These are phyloP conservation scores for Pituophis catenifer DNA, from an alignment of 2,113 vertebrate genomes.

Conservation along the genomic window DNA sequence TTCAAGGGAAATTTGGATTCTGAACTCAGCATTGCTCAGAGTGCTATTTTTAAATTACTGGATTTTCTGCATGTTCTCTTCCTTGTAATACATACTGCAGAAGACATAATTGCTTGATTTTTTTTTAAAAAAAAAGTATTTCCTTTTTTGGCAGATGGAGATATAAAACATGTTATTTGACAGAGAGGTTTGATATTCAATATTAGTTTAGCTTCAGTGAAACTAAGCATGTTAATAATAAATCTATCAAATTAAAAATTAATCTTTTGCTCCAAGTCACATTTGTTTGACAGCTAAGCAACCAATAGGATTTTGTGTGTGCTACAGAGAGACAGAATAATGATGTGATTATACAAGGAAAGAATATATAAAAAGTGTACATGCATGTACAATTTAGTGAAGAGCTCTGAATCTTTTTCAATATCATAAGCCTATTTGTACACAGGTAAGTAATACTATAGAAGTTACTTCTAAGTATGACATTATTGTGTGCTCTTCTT, in stretches of 20 bases:
- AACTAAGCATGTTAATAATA: constrained; percentile 48
- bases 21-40: constrained; percentile 44
- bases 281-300: background rate
- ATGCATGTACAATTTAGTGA: constrained; percentile 24
- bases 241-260: constrained; percentile 15
- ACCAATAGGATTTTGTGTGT: background rate
- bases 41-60: constrained; percentile 29
- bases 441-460: background rate
- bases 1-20: background rate
- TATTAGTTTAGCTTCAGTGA: constrained; percentile 25
- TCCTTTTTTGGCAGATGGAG: constrained; percentile 42
- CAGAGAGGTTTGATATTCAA: constrained; percentile 30
- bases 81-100: background rate
- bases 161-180: constrained; percentile 44
- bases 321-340: background rate
- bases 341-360: background rate
- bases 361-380: constrained; percentile 40
- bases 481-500: constrained; percentile 24
- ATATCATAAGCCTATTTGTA: constrained; percentile 30
- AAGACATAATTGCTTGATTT: constrained; percentile 36
- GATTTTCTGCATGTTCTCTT: constrained; percentile 19
- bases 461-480: constrained; percentile 39
- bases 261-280: background rate
- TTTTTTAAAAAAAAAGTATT: constrained; percentile 19
- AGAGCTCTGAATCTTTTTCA: constrained; percentile 31